Evolutionary conservation across 2,797 vertebrate genomes (phyloP), one percentile per base, ranked within the genome.

Genomic region (Australoheros facetus): DNA sequence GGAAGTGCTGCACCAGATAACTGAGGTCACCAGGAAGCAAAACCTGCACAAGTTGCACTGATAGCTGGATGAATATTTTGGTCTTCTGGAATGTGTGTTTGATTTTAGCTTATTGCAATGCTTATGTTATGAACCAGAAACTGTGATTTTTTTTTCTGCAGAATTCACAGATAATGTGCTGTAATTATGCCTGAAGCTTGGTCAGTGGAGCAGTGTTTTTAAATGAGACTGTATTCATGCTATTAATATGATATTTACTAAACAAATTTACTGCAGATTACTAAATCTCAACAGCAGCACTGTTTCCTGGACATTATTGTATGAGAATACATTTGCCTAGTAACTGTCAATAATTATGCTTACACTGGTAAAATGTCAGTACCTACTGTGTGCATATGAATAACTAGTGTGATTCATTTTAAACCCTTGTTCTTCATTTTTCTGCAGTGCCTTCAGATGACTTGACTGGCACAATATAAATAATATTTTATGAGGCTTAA

Each of bases 81-180:
- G 62, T 55, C 8, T 19, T 10, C 69, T 70, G 51, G 30, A 51
- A 48, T 39, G 48, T 59, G 30, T 60, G 72, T 73, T 76, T 60
- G 71, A 11, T 30, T 73, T 70, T 14, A 72, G 28, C 37, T 75
- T 56, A 66, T 72, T 78, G 45, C 19, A 3, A 3, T 80, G 13
- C 37, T 16, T 16, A 17, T 26, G 71, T 57, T 42, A 60, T 64
- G 37, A 54, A 45, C 1, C 32, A 62, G 30, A 62, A 73, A 34
- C 58, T 21, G 39, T 30, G 37, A 45, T 45, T 62, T 62, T 53
- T 66, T 66, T 42, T 14, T 42, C 23, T 48, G 62, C 62, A 66
- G 26, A 64, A 48, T 48, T 16, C 16, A 48, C 9, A 48, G 16
- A 48, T 66, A 48, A 66, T 23, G 28, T 42, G 4, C 3, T 14